Evolutionary conservation across 2,797 vertebrate species (phyloP), one percentile per base, ranked within the genome.

Genomic region (Macrochelys suwanniensis): DNA sequence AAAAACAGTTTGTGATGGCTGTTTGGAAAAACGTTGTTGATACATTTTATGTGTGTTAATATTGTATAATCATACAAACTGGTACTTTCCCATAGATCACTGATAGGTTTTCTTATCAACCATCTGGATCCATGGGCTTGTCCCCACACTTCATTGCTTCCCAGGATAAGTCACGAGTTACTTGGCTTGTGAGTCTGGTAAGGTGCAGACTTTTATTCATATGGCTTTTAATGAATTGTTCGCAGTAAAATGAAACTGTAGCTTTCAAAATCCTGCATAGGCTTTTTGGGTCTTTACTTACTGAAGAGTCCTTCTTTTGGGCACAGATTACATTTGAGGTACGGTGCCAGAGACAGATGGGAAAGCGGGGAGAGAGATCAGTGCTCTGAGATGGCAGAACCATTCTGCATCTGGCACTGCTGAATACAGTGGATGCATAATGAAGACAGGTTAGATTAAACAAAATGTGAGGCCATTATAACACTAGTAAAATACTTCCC

Each of bases 231-330:
- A 25, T 50, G 42, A 65, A 19, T 16, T 47, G 11, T 0, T 56
- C 21, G 31, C 17, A 25, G 47, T 7, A 50, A 65, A 23, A 25
- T 86, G 61, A 28, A 42, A 76, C 33, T 3, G 12, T 5, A 85
- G 51, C 0, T 0, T 86, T 56, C 42, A 17, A 74, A 80, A 11
- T 19, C 37, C 42, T 49, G 33, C 37, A 2, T 21, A 12, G 1
- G 4, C 37, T 80, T 56, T 59, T 51, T 45, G 26, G 45, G 15
- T 5, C 15, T 16, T 7, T 2, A 0, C 13, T 12, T 10, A 1
- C 9, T 2, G 53, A 19, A 33, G 23, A 28, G 50, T 33, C 15
- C 7, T 47, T 9, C 21, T 0, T 2, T 87, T 82, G 42, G 26
- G 3, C 42, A 25, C 4, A 4, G 4, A 57, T 71, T 26, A 71